phyloP scores from a whole-genome alignment of 2,113 vertebrate genomes.

The Chinchilla lanigera region DNA sequence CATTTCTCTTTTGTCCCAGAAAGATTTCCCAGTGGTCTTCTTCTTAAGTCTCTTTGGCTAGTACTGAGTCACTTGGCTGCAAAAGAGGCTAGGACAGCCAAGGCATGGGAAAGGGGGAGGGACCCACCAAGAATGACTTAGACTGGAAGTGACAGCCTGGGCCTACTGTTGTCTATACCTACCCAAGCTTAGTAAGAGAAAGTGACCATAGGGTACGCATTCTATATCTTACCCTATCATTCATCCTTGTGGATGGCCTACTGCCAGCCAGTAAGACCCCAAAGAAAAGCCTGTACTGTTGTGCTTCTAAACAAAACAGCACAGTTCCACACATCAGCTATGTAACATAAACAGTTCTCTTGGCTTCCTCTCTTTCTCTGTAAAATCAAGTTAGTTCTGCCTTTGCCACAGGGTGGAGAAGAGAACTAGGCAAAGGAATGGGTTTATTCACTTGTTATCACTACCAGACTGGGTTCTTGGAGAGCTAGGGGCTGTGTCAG shows the following conservation, averaged over 20 bases:
- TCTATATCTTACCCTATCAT: neutral
- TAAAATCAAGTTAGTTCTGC: slow-evolving; percentile 7
- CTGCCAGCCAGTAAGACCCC: neutral
- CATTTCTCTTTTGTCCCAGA: neutral
- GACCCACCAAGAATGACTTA: neutral
- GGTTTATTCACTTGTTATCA: neutral
- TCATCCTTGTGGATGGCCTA: neutral
- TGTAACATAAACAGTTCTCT: slow-evolving; percentile 15
- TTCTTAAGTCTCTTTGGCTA: neutral
- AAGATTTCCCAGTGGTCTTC: neutral
- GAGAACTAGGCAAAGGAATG: slow-evolving; percentile 33
- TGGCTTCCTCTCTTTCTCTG: neutral
- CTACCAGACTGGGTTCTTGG: slow-evolving; percentile 15
- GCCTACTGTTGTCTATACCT: neutral
- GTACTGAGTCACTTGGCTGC: neutral
- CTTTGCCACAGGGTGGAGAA: neutral
- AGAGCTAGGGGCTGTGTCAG: neutral
- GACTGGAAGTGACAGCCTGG: neutral
- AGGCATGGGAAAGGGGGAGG: neutral
- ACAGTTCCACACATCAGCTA: neutral
- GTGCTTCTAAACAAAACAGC: neutral
- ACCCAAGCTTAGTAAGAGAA: neutral
- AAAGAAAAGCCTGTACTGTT: neutral
- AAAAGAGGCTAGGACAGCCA: neutral
- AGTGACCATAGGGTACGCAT: neutral